Evolutionary conservation across 2,113 vertebrate species (phyloP).

Genomic region (Promerops cafer): DNA sequence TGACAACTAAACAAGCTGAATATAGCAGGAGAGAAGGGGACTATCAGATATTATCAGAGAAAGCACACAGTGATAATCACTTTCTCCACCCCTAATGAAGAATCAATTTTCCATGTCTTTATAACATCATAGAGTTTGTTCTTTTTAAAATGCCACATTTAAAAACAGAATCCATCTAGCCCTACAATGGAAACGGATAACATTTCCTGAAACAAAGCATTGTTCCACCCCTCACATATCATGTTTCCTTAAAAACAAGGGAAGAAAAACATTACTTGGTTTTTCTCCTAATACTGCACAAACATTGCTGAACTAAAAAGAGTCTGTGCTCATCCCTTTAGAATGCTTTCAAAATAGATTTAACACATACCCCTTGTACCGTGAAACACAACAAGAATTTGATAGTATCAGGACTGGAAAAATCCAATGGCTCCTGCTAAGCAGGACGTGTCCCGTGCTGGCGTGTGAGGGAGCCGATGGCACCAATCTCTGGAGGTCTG

Average conservation of each 20-base stretch:
- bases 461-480: not conserved
- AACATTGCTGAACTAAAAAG: slow-evolving; percentile 60
- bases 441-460: not conserved
- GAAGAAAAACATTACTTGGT: slow-evolving; percentile 67
- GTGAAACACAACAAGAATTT: slow-evolving; percentile 52
- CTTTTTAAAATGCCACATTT: slow-evolving; percentile 63
- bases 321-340: slow-evolving; percentile 47
- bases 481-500: not conserved
- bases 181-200: slow-evolving; percentile 70
- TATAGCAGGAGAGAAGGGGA: slow-evolving; percentile 71
- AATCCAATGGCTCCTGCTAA: not conserved
- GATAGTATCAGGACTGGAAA: slow-evolving; percentile 58
- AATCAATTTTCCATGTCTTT: slow-evolving; percentile 73
- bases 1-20: slow-evolving; percentile 74
- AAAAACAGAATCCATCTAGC: slow-evolving; percentile 62
- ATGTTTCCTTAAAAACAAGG: slow-evolving; percentile 75
- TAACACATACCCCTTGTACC: slow-evolving; percentile 15
- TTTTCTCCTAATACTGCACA: slow-evolving; percentile 64
- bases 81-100: slow-evolving; percentile 70
- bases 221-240: slow-evolving; percentile 63
- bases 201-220: slow-evolving; percentile 65
- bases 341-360: slow-evolving; percentile 61
- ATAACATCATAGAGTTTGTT: slow-evolving; percentile 56
- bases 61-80: slow-evolving; percentile 65
- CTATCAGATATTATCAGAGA: slow-evolving; percentile 71